Evolutionary conservation across 1,140 invertebrate species (phyloP), one percentile per base, ranked within the genome.

Genomic region (Triops cancriformis): DNA sequence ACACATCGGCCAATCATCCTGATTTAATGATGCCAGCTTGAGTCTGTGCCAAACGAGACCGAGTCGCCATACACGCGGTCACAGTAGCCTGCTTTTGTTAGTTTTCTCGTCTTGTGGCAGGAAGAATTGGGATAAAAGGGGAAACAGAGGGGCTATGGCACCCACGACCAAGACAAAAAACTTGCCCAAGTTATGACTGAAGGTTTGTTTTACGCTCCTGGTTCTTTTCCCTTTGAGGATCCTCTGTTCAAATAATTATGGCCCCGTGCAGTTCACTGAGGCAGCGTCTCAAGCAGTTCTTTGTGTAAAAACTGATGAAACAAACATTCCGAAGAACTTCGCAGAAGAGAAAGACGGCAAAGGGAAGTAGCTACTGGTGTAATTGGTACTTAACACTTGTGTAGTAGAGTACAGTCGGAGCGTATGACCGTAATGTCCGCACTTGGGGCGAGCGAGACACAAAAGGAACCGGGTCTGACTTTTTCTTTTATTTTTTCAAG

Each of bases 1-100:
- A 64, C 51, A 64, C 51, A 64, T 64, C 51, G 51, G 51, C 51
- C 51, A 64, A 64, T 64, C 51, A 64, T 64, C 51, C 51, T 64
- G 51, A 64, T 64, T 64, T 64, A 64, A 64, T 64, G 51, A 64
- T 23, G 51, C 51, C 51, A 64, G 51, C 51, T 64, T 64, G 51
- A 64, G 51, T 64, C 51, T 64, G 51, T 64, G 51, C 51, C 51
- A 64, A 64, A 64, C 51, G 51, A 64, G n/a, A 23, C 51, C 51
- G n/a, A 64, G 51, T 64, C 51, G 51, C 51, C 51, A 64, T 64
- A 64, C 23, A 18, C 51, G 51, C 51, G 51, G 51, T 23, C 51
- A 64, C 51, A 64, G 51, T 23, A 64, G 51, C 51, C 5, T 64
- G 14, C 51, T 64, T 64, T 64, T 23, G 51, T 64, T 64, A 18